Evolutionary conservation across 2,888 invertebrate genomes (phyloP).

Genomic region (Rhopalosiphum nymphaeae): DNA sequence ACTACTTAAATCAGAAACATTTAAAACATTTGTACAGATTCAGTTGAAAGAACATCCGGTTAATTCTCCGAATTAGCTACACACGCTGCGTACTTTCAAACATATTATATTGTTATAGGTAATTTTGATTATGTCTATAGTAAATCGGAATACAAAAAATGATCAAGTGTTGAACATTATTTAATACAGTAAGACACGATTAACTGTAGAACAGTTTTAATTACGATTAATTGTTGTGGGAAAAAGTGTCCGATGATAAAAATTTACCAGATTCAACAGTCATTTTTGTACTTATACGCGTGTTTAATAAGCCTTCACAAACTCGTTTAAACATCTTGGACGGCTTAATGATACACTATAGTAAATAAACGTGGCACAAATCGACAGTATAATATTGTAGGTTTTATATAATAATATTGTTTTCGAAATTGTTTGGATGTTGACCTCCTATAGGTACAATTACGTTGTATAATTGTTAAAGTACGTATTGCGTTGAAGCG

Average conservation of each 20-base stretch:
- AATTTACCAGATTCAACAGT: neutral
- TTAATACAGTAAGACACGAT: neutral
- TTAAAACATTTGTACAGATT: neutral
- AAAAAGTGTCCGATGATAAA: neutral
- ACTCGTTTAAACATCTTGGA: slow-evolving; percentile 25
- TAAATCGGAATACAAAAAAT: neutral
- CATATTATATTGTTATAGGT: too few relatives aligned
- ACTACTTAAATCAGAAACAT: neutral
- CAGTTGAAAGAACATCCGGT: neutral
- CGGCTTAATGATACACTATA: slow-evolving; percentile 16
- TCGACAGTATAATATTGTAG: slow-evolving; percentile 6
- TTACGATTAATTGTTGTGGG: slow-evolving; percentile 28
- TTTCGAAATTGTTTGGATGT: neutral
- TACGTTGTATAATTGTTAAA: neutral
- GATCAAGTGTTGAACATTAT: neutral
- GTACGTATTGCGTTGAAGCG: neutral
- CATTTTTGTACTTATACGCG: neutral
- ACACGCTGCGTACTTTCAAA: neutral
- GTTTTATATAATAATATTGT: neutral
- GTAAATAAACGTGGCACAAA: neutral
- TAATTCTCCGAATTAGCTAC: neutral
- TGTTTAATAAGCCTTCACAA: slow-evolving; percentile 14
- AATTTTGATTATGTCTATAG: neutral
- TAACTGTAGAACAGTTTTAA: neutral
- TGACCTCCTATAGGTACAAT: neutral